Percentiles rank a stretch among this genome's conserved stretches.
phyloP scores from a whole-genome alignment of 2,888 invertebrate species.

The Eledone cirrhosa region DNA sequence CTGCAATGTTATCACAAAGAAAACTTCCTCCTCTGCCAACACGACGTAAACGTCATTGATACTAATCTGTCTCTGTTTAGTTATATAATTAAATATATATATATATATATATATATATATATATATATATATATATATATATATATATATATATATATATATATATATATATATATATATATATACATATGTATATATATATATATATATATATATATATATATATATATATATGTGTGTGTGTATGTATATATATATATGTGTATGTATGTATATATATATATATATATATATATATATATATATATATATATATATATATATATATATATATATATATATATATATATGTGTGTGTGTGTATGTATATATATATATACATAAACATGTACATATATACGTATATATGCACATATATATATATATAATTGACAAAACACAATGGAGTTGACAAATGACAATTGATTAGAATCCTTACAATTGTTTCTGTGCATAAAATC shows the following conservation, averaged over 20 bases:
- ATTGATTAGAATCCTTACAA: too few species aligned
- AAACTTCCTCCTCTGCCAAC: constrained; percentile 11
- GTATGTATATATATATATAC: background rate
- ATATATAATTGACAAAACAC: background rate
- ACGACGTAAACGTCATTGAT: background rate
- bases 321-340: background rate
- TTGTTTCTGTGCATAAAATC: too few species aligned
- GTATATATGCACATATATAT: background rate
- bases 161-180: background rate
- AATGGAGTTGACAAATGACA: too few species aligned
- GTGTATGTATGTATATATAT: background rate
- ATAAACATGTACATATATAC: background rate
- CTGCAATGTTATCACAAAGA: constrained; percentile 1
- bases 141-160: background rate
- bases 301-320: background rate
- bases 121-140: background rate
- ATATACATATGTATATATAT: background rate
- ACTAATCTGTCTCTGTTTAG: background rate
- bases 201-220: background rate
- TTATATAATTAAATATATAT: background rate
- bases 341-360: background rate
- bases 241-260: background rate
- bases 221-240: background rate
- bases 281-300: background rate
- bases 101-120: background rate